A percentile compares a stretch with the other conserved stretches of the same genome.
These are phyloP conservation scores for Nephrotoma flavescens DNA, from an alignment of 2,888 invertebrate genomes.

Conservation along the genomic window DNA sequence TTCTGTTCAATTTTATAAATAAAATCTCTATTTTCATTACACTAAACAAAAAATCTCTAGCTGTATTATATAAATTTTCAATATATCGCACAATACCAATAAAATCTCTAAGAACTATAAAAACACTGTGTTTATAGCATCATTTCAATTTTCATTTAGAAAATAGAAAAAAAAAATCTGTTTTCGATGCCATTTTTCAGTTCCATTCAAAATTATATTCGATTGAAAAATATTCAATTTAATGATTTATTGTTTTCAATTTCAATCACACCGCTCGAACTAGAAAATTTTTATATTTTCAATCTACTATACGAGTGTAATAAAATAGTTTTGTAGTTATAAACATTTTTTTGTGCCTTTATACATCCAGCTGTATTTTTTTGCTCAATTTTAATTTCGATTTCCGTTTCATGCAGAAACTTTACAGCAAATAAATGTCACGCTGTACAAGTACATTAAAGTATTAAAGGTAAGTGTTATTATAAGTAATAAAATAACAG, in stretches of 20 bases:
- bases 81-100: neutral
- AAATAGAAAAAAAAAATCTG: neutral
- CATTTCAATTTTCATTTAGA: neutral
- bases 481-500: too few species aligned
- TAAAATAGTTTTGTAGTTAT: neutral
- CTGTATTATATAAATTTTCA: neutral
- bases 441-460: too few species aligned
- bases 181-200: neutral
- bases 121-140: neutral
- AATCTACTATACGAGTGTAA: neutral
- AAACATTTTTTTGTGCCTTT: neutral
- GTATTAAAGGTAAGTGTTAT: too few species aligned
- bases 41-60: neutral
- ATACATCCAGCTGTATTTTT: neutral
- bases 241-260: neutral
- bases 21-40: neutral
- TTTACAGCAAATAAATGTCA: too few species aligned
- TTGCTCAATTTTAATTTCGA: neutral
- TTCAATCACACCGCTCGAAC: neutral
- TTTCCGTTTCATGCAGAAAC: neutral
- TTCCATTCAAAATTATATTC: neutral
- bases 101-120: neutral
- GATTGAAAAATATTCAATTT: neutral
- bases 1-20: neutral
- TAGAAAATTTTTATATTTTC: neutral